These are phyloP conservation scores for Drosophila antonietae DNA, from an alignment of 2,888 invertebrate species.

Conservation along the genomic window DNA sequence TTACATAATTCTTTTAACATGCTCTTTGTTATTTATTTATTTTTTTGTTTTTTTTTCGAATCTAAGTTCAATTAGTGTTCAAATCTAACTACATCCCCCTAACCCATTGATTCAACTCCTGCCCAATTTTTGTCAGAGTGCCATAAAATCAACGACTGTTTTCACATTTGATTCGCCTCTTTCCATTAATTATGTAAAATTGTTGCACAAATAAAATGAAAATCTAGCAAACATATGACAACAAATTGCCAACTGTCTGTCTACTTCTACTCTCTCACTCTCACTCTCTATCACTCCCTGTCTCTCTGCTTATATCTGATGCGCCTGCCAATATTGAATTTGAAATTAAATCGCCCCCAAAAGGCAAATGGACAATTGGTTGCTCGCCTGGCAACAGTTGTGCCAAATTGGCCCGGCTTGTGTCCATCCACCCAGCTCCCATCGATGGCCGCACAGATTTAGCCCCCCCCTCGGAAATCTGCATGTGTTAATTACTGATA, in stretches of 20 bases:
- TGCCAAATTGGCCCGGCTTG: conserved; percentile 62
- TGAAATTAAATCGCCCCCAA: conserved; percentile 73
- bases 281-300: conserved; percentile 5
- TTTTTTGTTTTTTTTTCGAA: background rate
- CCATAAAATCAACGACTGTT: conserved; percentile 42
- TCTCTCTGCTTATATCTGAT: conserved; percentile 21
- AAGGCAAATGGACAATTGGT: conserved; percentile 57
- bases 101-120: background rate
- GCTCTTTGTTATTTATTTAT: background rate
- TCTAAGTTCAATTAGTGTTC: conserved; percentile 8
- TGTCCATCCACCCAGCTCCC: background rate
- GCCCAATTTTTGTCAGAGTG: conserved; percentile 2
- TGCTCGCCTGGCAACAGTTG: conserved; percentile 74
- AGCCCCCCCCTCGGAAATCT: conserved; percentile 57
- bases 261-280: conserved; percentile 13
- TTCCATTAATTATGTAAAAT: conserved; percentile 73
- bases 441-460: conserved; percentile 24
- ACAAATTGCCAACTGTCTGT: conserved; percentile 58
- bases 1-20: background rate
- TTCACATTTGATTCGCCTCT: conserved; percentile 44
- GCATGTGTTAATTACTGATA: conserved; percentile 78
- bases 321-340: conserved; percentile 76
- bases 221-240: conserved; percentile 71
- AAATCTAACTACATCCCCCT: conserved; percentile 10
- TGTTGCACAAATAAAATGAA: conserved; percentile 66